These are phyloP conservation scores for Cyclophora albipunctata DNA, from an alignment of 2,888 invertebrate species.

Conservation along the genomic window DNA sequence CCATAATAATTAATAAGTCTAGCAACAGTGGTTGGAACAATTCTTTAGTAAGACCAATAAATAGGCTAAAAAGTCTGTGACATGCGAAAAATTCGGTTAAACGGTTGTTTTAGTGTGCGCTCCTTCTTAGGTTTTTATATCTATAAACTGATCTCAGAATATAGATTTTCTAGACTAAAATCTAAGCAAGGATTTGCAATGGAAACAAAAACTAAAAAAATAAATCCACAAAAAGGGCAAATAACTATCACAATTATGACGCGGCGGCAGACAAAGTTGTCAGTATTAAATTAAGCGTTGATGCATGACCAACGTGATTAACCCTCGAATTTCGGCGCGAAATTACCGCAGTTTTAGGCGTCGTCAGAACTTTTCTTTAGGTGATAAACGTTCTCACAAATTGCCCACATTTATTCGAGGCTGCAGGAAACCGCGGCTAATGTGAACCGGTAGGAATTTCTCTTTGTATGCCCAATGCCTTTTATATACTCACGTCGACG, in stretches of 20 bases:
- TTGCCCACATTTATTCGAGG: slow-evolving; percentile 65
- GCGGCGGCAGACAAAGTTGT: slow-evolving; percentile 37
- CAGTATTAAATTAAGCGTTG: slow-evolving; percentile 59
- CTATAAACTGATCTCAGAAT: too few relatives aligned
- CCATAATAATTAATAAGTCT: too few relatives aligned
- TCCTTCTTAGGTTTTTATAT: too few relatives aligned
- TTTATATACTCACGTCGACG: slow-evolving; percentile 30
- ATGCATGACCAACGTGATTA: slow-evolving; percentile 58
- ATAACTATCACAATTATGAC: neutral
- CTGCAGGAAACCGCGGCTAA: slow-evolving; percentile 56
- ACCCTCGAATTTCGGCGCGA: slow-evolving; percentile 55
- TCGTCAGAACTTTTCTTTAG: slow-evolving; percentile 69
- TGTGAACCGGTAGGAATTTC: slow-evolving; percentile 47
- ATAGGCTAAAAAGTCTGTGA: too few relatives aligned
- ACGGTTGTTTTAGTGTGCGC: too few relatives aligned
- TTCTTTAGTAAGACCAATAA: too few relatives aligned
- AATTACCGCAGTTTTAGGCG: slow-evolving; percentile 64
- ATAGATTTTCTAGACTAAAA: too few relatives aligned
- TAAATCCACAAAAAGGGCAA: too few relatives aligned
- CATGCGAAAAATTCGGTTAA: too few relatives aligned
- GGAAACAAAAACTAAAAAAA: too few relatives aligned
- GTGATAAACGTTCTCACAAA: slow-evolving; percentile 70
- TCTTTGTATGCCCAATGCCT: slow-evolving; percentile 34
- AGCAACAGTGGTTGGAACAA: too few relatives aligned
- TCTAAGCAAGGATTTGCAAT: too few relatives aligned